Conservation (phyloP, 2,113 vertebrate genomes). For the Corythornis cristatus region DNA sequence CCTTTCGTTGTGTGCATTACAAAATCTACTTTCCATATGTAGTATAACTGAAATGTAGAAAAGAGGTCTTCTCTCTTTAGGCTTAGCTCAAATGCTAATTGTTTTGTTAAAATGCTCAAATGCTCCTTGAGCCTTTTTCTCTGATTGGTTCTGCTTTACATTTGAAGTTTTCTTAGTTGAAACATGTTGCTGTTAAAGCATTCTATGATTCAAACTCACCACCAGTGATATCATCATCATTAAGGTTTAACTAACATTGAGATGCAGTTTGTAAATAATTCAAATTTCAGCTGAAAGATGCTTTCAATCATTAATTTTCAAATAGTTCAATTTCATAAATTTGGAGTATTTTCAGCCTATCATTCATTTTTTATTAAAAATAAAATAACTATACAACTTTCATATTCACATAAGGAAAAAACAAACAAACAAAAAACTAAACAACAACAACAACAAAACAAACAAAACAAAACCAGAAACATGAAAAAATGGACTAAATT, state of each 20-base stretch:
- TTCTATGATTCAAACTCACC: not conserved
- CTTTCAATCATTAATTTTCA: not conserved
- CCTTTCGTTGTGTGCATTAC: not conserved
- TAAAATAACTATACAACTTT: not conserved
- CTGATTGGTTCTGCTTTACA: not conserved
- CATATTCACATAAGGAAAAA: not conserved
- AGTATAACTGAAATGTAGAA: not conserved
- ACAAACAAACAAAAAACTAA: too few species aligned
- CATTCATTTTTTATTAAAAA: not conserved
- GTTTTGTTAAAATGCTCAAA: not conserved
- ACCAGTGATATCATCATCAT: not conserved
- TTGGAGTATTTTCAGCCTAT: accelerated
- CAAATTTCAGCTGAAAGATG: not conserved
- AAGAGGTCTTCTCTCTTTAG: not conserved
- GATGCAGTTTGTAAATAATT: not conserved
- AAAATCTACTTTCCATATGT: not conserved
- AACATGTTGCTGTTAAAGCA: not conserved
- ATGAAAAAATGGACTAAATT: not conserved
- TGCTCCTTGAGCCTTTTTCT: not conserved
- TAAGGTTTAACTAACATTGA: not conserved
- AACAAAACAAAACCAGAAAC: too few species aligned
- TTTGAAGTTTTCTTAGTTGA: not conserved
- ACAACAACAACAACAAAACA: too few species aligned
- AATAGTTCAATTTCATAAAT: not conserved
- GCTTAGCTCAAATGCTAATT: not conserved